phyloP scores from a whole-genome alignment of 1,140 invertebrate species.

The Hypothenemus hampei region DNA sequence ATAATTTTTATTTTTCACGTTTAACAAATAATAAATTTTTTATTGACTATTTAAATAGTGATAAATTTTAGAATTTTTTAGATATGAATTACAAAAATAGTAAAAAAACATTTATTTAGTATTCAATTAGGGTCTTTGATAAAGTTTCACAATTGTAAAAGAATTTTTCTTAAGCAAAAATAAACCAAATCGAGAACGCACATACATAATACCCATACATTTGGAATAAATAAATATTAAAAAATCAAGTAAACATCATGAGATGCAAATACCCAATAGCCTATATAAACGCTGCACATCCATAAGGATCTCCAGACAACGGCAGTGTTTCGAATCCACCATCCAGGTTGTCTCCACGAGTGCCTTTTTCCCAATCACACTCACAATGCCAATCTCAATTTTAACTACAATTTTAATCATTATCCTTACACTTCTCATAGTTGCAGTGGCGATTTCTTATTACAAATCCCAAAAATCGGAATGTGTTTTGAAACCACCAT shows the following conservation, averaged over 20 bases:
- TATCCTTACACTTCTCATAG: conserved; percentile 3
- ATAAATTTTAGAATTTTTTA: no score
- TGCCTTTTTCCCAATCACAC: conserved; percentile 2
- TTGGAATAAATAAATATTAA: conserved; percentile 19
- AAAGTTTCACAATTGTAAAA: no score
- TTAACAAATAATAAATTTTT: no score
- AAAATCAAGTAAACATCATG: conserved; percentile 3
- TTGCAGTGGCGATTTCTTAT: background rate
- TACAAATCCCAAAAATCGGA: background rate
- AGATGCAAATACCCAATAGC: conserved; percentile 9
- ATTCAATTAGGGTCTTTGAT: no score
- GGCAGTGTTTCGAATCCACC: conserved; percentile 7
- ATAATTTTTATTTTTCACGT: no score
- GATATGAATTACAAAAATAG: no score
- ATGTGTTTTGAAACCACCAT: background rate
- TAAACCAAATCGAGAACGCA: no score
- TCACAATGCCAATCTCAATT: conserved; percentile 2
- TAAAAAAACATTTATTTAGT: no score
- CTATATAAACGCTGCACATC: conserved; percentile 13
- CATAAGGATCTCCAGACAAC: conserved; percentile 10
- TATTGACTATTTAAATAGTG: no score
- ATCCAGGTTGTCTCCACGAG: conserved; percentile 14
- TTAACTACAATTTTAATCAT: conserved; percentile 7
- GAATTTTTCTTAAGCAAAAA: no score
- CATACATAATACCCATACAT: no score